Conservation (phyloP, 2,888 invertebrate species). For the Scaptomyza polygonia region DNA sequence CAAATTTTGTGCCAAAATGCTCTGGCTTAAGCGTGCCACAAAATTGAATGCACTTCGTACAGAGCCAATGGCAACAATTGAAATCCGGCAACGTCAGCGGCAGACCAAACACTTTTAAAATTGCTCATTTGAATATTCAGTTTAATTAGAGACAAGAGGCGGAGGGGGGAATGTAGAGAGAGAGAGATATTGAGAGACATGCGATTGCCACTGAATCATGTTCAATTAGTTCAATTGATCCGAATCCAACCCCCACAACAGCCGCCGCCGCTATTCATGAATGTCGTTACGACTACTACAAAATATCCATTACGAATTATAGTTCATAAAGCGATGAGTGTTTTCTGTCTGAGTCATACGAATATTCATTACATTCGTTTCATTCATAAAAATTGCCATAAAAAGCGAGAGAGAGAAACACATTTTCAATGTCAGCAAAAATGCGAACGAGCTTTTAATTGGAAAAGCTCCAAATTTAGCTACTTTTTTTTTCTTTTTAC, state of each 20-base stretch:
- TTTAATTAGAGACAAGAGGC: constrained; percentile 65
- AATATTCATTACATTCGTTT: constrained; percentile 13
- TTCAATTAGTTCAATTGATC: constrained; percentile 74
- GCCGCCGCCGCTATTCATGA: constrained; percentile 24
- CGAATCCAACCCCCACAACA: background rate
- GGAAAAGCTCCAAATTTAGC: constrained; percentile 11
- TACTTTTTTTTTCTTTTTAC: background rate
- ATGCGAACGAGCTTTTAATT: background rate
- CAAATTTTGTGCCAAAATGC: constrained; percentile 47
- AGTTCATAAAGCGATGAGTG: constrained; percentile 26
- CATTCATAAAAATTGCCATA: constrained; percentile 31
- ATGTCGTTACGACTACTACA: constrained; percentile 2
- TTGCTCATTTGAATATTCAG: constrained; percentile 59
- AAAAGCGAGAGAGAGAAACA: background rate
- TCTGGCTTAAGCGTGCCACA: constrained; percentile 53
- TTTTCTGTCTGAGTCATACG: constrained; percentile 27
- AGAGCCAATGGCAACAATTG: background rate
- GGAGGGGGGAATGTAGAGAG: background rate
- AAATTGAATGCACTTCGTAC: constrained; percentile 45
- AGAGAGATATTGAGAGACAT: background rate
- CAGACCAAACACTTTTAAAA: constrained; percentile 24
- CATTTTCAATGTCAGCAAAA: constrained; percentile 40
- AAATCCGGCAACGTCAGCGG: constrained; percentile 23
- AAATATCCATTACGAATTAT: constrained; percentile 15
- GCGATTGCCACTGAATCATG: constrained; percentile 57